phyloP scores from a whole-genome alignment of 2,888 invertebrate species.

The Baronia brevicornis region DNA sequence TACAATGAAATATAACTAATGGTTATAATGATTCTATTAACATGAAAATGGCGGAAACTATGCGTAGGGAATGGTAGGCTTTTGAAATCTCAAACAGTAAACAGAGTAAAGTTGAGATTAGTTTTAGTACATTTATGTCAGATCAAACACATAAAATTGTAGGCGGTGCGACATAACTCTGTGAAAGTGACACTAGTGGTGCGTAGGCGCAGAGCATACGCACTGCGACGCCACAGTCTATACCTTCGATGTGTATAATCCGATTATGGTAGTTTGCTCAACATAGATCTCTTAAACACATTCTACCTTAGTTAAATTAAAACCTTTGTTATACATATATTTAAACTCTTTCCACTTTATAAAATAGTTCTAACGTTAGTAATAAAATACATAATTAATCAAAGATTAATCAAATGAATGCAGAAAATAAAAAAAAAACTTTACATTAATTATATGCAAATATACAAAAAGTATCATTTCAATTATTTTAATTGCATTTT shows the following conservation, averaged over 20 bases:
- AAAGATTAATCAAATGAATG: too few species aligned
- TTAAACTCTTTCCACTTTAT: too few species aligned
- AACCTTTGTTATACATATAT: too few species aligned
- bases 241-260: conserved; percentile 47
- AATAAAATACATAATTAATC: too few species aligned
- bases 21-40: conserved; percentile 8
- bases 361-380: too few species aligned
- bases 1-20: conserved; percentile 5
- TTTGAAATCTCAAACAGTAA: conserved; percentile 29
- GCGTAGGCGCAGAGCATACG: conserved; percentile 51
- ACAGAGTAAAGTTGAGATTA: conserved; percentile 44
- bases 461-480: too few species aligned
- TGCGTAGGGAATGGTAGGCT: conserved; percentile 11
- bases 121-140: conserved; percentile 47
- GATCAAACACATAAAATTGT: conserved; percentile 47
- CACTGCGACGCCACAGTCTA: conserved; percentile 26
- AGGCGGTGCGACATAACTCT: conserved; percentile 45
- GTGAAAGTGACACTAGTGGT: conserved; percentile 55
- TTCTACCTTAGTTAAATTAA: conserved; percentile 34
- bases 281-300: conserved; percentile 23
- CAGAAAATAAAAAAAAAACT: too few species aligned
- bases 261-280: conserved; percentile 43
- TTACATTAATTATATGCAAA: too few species aligned
- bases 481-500: too few species aligned
- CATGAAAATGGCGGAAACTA: conserved; percentile 8